Base-by-base conservation (phyloP, 2,888 invertebrate genomes). In the Frankliniella intonsa region DNA sequence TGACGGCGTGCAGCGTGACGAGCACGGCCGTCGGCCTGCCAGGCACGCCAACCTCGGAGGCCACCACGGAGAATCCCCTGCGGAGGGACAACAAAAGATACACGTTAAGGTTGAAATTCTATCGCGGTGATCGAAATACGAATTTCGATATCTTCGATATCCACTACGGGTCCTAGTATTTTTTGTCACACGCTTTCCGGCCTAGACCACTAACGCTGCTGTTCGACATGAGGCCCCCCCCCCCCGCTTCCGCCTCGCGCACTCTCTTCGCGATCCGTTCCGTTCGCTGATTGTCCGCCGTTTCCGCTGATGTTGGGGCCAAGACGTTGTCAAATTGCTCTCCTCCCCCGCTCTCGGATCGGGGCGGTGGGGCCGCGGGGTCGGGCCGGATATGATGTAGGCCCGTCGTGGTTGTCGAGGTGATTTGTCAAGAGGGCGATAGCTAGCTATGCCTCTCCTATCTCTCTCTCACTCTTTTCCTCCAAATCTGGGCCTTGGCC, bases 21-120 rank as follows among this genome's bases (percentile, higher is more conserved):
- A 92, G 89, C 51, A 92, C 90, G 1, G 92, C 92, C 62, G 92
- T 92, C 49, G 91, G 91, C 87, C 91, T 91, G 55, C 92, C 92
- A 0, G 92, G 92, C 0, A 92, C 92, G 5, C 92, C 92, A 19
- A 91, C 90, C 86, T 92, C 92, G 10, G 92, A 92, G 0, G 92
- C 91, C 82, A 92, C 92, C 81, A 92, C 92, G 76, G 92, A 92
- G 87, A 92, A 91, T 22, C 92, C 92, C 82, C 92, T 92, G 90
- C 19, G 25, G 69, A 25, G 12, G 12, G 22, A 22, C 22, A 69
- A 22, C 38, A 38, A 5, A 38, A 5, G 38, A 38, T 5, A 38
- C 3, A 38, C 38, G 5, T 38, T 38, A 38, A 38, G 38, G 3
- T 38, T 38, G n/a, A n/a, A n/a, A n/a, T n/a, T n/a, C n/a, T n/a